phyloP scores from a whole-genome alignment of 2,113 vertebrate genomes.

The Pomatorhinus ruficollis region DNA sequence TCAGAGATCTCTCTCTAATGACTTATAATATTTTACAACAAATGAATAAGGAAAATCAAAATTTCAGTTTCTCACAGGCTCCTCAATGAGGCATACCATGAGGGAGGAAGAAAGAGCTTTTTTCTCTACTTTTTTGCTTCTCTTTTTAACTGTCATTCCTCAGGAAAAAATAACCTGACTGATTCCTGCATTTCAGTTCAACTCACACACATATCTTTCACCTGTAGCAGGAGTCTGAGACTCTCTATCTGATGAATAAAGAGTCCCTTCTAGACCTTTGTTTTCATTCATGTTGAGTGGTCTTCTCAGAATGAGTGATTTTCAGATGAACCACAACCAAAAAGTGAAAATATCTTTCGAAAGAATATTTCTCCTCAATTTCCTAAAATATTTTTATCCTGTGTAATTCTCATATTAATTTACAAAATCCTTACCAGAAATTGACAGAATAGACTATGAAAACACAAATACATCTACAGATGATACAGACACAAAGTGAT shows the following conservation, averaged over 20 bases:
- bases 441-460: not conserved
- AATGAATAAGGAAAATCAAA: not conserved
- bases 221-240: not conserved
- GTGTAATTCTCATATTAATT: not conserved
- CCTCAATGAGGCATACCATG: not conserved
- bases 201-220: not conserved
- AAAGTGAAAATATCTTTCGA: not conserved
- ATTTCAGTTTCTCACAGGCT: fast-evolving
- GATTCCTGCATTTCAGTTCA: not conserved
- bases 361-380: not conserved
- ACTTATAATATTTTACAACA: not conserved
- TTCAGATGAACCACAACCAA: not conserved
- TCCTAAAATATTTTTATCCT: not conserved
- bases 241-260: not conserved
- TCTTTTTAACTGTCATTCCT: not conserved
- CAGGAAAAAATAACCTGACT: not conserved
- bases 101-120: not conserved
- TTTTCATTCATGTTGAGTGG: not conserved
- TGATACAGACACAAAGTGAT: not conserved
- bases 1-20: not conserved
- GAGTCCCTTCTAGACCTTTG: not conserved
- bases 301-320: not conserved
- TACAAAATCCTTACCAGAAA: constrained; percentile 12
- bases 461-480: not conserved
- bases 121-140: not conserved